Evolutionary conservation across 2,888 invertebrate species (phyloP).

Genomic region (Hartigia nigra): DNA sequence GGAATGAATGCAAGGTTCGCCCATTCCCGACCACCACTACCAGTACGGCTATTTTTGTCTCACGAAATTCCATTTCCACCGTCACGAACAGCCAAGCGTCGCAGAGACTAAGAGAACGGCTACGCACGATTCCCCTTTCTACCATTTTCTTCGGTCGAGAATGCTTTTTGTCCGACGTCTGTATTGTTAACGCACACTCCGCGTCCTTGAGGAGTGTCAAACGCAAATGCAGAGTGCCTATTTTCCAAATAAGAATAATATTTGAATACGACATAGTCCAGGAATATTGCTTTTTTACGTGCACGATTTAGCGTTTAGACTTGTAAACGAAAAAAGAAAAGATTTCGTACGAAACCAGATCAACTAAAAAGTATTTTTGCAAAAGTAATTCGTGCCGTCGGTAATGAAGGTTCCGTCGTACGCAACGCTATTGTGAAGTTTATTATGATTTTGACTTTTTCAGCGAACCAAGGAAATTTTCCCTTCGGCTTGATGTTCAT

Average conservation of each 20-base stretch:
- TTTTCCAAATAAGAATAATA: not conserved
- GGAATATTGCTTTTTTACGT: not conserved
- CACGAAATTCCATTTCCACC: not conserved
- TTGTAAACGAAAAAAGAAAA: not conserved
- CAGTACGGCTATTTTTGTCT: slow-evolving; percentile 2
- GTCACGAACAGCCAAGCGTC: not conserved
- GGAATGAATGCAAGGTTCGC: not conserved
- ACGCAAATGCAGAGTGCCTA: not conserved
- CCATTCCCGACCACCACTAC: not conserved
- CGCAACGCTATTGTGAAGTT: not conserved
- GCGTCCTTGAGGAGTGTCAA: not conserved
- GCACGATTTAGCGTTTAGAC: not conserved
- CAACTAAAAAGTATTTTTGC: not conserved
- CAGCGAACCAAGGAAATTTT: not conserved
- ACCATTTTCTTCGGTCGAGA: not conserved
- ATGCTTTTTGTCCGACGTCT: not conserved
- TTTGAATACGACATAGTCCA: not conserved
- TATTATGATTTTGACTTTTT: not conserved
- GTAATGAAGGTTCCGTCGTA: not conserved
- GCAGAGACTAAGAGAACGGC: not conserved
- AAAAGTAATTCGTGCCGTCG: not conserved
- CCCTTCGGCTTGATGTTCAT: not conserved
- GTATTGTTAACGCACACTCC: not conserved
- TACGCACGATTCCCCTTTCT: not conserved
- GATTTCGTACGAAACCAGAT: too few relatives aligned